Conservation (phyloP, 2,113 vertebrate genomes). For the Charina bottae region DNA sequence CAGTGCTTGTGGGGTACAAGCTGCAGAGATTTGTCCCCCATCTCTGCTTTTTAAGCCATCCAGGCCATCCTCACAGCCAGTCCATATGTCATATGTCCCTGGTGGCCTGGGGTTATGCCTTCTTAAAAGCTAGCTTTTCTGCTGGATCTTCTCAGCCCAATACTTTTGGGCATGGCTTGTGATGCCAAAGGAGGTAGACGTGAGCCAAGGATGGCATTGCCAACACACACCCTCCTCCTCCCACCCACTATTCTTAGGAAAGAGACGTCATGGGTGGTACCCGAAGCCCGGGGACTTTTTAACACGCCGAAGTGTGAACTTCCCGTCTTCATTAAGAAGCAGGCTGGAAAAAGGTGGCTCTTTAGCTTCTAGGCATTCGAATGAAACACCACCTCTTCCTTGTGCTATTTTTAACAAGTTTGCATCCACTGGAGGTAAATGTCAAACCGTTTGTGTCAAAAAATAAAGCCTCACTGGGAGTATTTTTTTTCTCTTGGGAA, state of each 20-base stretch:
- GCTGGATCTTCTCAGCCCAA: no score
- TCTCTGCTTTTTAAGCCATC: no score
- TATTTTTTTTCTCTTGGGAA: neutral
- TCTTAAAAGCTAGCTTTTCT: no score
- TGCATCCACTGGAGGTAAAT: neutral
- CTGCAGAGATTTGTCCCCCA: no score
- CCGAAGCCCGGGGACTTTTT: no score
- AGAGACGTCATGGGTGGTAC: no score
- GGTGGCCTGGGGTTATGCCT: no score
- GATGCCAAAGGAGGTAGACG: neutral
- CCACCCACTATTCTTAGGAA: neutral
- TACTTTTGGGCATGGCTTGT: neutral
- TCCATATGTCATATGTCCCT: no score
- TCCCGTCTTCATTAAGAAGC: neutral
- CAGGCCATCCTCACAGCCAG: no score
- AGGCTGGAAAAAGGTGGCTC: neutral
- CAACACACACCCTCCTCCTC: no score
- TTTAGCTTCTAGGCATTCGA: neutral
- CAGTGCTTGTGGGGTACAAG: no score
- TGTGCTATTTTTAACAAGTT: neutral
- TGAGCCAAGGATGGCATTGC: neutral
- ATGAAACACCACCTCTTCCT: neutral
- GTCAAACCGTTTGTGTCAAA: constrained; percentile 11
- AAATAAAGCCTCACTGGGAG: neutral
- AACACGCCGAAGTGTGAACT: neutral